phyloP scores from a whole-genome alignment of 2,888 invertebrate species.

The Eilema depressum region DNA sequence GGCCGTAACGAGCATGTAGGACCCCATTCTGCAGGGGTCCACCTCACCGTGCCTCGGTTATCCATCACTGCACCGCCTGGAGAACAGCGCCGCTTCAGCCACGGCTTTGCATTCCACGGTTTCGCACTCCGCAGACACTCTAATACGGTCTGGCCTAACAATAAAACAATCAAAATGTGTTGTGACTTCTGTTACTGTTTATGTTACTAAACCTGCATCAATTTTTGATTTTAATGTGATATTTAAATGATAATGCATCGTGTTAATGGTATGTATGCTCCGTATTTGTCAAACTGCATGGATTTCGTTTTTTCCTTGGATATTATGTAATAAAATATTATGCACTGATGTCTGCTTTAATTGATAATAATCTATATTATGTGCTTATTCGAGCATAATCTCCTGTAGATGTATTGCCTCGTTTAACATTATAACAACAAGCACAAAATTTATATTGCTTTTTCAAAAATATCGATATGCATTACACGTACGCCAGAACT shows the following conservation, averaged over 20 bases:
- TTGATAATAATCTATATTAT: conserved; percentile 13
- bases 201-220: conserved; percentile 35
- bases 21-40: conserved; percentile 81
- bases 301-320: conserved; percentile 27
- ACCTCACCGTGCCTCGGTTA: conserved; percentile 85
- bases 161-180: conserved; percentile 65
- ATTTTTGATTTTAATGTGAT: conserved; percentile 28
- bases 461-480: neutral
- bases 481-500: neutral
- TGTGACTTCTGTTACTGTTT: conserved; percentile 49
- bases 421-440: conserved; percentile 14
- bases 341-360: conserved; percentile 16
- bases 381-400: conserved; percentile 19
- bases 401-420: conserved; percentile 14
- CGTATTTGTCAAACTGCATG: conserved; percentile 37
- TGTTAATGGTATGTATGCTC: conserved; percentile 45
- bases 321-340: conserved; percentile 17
- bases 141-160: conserved; percentile 88
- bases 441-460: conserved; percentile 18
- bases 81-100: conserved; percentile 84
- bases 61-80: conserved; percentile 86
- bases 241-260: conserved; percentile 35
- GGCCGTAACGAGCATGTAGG: conserved; percentile 64
- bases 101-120: conserved; percentile 87
- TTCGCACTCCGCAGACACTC: conserved; percentile 90